Evolutionary conservation across 2,797 vertebrate species (phyloP), one percentile per base, ranked within the genome.

Genomic region (Petrocephalus sullivani): DNA sequence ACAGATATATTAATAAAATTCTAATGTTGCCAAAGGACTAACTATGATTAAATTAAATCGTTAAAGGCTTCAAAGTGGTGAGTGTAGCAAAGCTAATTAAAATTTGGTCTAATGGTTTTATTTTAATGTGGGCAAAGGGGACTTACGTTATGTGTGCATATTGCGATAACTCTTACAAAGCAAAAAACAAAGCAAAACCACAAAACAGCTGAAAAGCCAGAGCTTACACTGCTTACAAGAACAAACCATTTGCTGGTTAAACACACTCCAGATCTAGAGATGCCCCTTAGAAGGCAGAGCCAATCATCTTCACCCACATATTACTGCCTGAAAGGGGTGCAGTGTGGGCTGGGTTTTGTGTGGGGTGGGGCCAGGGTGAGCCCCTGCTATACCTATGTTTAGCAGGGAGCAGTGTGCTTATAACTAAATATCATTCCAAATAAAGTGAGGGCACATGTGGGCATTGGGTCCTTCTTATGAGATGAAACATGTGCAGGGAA

Each of bases 141-240:
- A 16, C 37, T 56, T 78, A 81, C 56, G 16, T 23, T 41, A 16
- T 61, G 46, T 58, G 19, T 54, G 14, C 83, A 7, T 16, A 37
- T 8, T 46, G 57, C 19, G 14, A 84, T 88, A 12, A 88, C 21
- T 14, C 41, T 33, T 14, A 51, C n/a, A 64, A 51, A 83, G 53
- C 57, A 64, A 81, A 64, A 51, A 83, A 64, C 57, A 64, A 81
- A 60, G 41, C 37, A 54, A 51, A 21, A 53, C 1, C 85, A 91
- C 91, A 91, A 90, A 91, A 91, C 88, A 87, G 91, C 92, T 93
- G 94, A 94, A 90, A 90, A 93, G 94, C 91, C 93, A 67, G 12
- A 4, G 33, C 64, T 71, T 37, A 37, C 64, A 37, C 49, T 51
- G 49, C 49, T 51, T 51, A 51, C 5, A 51, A 12, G 64, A 94